Evolutionary conservation across 1,140 invertebrate species (phyloP).

Genomic region (Atopsyche davidsoni): DNA sequence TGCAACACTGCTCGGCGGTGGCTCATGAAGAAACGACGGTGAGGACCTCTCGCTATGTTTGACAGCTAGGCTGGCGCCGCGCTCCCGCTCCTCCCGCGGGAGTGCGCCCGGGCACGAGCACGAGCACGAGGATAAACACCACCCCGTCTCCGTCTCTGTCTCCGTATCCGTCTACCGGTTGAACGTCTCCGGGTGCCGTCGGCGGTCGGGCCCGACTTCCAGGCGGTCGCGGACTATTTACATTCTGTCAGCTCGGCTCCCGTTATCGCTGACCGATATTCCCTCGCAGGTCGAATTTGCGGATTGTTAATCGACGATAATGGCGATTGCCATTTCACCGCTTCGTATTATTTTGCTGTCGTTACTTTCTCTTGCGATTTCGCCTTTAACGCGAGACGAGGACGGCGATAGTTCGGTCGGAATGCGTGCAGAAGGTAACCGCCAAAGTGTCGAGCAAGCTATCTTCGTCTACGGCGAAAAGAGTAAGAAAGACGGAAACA

Average conservation of each 20-base stretch:
- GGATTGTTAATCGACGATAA: slow-evolving; percentile 23
- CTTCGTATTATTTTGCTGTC: slow-evolving; percentile 21
- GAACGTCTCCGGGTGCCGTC: too few species aligned
- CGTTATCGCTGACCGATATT: too few species aligned
- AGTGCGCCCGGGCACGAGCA: too few species aligned
- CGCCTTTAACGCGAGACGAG: slow-evolving; percentile 17
- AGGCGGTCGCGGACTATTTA: too few species aligned
- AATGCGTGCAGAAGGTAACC: slow-evolving; percentile 12
- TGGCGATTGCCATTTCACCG: slow-evolving; percentile 23
- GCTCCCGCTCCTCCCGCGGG: too few species aligned
- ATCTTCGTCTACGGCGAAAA: slow-evolving; percentile 11
- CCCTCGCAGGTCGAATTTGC: slow-evolving; percentile 3
- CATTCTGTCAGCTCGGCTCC: too few species aligned
- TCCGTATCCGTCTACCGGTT: too few species aligned
- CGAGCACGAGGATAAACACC: too few species aligned
- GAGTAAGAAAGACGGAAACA: slow-evolving; percentile 14
- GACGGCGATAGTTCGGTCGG: slow-evolving; percentile 14
- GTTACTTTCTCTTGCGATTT: slow-evolving; percentile 25
- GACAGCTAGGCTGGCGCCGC: slow-evolving; percentile 17
- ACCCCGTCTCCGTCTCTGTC: too few species aligned
- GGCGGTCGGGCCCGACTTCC: too few species aligned
- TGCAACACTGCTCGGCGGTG: slow-evolving; percentile 19
- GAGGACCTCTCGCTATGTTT: slow-evolving; percentile 14
- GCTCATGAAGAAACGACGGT: slow-evolving; percentile 31
- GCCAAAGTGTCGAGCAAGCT: slow-evolving; percentile 13